Percentiles rank a stretch among this genome's conserved stretches.
These are phyloP conservation scores for Nemopilema nomurai DNA, from an alignment of 30 jellyfish, hydroid and myxozoan genomes.

Conservation along the genomic window DNA sequence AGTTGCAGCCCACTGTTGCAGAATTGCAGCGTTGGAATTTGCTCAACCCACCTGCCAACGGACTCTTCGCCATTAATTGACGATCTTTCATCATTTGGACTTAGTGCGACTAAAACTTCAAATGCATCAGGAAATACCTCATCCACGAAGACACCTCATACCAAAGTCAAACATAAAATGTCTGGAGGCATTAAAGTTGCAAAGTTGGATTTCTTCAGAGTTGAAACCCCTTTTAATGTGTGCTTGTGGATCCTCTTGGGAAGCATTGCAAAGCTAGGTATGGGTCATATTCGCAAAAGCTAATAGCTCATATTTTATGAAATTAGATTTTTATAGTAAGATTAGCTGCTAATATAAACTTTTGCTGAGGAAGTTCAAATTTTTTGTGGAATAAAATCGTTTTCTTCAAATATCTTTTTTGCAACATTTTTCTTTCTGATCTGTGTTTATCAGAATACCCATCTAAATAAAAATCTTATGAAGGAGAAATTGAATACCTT, in stretches of 20 bases:
- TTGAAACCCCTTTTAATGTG: constrained; percentile 77
- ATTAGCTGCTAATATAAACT: too few species aligned
- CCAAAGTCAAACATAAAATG: constrained; percentile 5
- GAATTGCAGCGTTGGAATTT: constrained; percentile 12
- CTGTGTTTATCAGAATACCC: neutral
- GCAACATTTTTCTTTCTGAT: too few species aligned
- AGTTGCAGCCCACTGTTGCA: neutral
- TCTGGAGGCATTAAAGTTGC: constrained; percentile 76
- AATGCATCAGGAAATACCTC: neutral
- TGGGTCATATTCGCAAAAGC: neutral
- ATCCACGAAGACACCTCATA: neutral
- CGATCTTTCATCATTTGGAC: neutral
- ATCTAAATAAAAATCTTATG: neutral
- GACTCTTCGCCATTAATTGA: neutral
- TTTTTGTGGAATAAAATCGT: too few species aligned
- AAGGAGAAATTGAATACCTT: neutral
- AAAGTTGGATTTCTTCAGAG: constrained; percentile 79
- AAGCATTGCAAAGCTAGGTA: constrained; percentile 87
- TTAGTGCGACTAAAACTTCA: neutral
- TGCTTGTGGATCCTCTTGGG: constrained; percentile 88
- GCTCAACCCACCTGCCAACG: neutral
- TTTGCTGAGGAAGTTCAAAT: too few species aligned
- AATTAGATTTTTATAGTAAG: too few species aligned
- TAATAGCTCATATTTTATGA: neutral
- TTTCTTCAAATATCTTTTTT: too few species aligned